Evolutionary conservation across 2,113 vertebrate genomes (phyloP).

Genomic region (Neoarius graeffei): DNA sequence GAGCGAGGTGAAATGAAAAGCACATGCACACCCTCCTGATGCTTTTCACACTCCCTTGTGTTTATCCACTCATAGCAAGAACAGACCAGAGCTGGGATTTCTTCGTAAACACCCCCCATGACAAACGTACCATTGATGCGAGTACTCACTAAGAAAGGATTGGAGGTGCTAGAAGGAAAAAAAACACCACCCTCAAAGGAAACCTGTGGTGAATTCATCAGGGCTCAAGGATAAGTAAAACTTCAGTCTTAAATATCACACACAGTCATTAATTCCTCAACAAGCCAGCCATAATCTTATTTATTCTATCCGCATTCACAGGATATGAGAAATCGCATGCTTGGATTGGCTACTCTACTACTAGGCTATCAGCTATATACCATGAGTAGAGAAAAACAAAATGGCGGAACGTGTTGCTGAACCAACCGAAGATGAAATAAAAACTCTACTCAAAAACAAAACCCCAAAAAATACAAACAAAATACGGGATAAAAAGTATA

Average conservation of each 20-base stretch:
- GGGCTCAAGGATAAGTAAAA: not conserved
- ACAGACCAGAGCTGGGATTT: not conserved
- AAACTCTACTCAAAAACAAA: too few species aligned
- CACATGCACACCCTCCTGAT: not conserved
- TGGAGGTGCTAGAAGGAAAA: not conserved
- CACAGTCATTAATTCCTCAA: not conserved
- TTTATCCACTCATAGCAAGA: constrained; percentile 26
- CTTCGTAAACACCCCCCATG: not conserved
- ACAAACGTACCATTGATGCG: constrained; percentile 23
- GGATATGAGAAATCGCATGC: too few species aligned
- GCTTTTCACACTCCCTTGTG: constrained; percentile 36
- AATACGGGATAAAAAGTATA: too few species aligned
- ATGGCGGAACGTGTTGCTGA: too few species aligned
- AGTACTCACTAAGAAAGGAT: constrained; percentile 6
- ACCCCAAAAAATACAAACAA: too few species aligned
- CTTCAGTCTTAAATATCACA: not conserved
- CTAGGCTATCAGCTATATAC: too few species aligned
- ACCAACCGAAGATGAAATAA: too few species aligned
- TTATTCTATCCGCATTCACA: too few species aligned
- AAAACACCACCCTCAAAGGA: not conserved
- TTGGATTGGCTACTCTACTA: too few species aligned
- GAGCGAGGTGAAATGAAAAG: constrained; percentile 32
- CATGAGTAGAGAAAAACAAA: too few species aligned
- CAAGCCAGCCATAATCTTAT: not conserved
- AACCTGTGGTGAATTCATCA: constrained; percentile 25